Conservation (phyloP, 2,113 vertebrate species). For the Ovis canadensis region DNA sequence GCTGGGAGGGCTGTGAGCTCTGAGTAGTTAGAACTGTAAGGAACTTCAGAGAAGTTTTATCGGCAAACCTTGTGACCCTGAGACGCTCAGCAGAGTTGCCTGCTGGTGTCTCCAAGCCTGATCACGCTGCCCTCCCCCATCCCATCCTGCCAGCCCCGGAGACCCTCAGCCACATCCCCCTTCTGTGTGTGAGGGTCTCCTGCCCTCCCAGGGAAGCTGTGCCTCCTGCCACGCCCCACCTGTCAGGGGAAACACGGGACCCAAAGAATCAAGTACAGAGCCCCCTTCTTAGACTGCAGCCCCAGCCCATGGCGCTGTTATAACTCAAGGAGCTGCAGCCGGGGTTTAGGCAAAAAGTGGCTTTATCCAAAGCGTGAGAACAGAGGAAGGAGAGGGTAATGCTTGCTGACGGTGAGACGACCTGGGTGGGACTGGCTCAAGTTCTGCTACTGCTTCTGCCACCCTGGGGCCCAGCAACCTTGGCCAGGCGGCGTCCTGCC, state of each 20-base stretch:
- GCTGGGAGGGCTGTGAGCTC: not conserved
- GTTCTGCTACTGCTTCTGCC: not conserved
- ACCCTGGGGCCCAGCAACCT: not conserved
- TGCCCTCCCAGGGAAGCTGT: not conserved
- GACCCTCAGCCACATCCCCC: not conserved
- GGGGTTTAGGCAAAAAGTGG: not conserved
- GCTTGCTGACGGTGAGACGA: not conserved
- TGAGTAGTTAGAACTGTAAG: not conserved
- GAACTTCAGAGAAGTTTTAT: not conserved
- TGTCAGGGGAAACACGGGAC: not conserved
- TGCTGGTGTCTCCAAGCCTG: not conserved
- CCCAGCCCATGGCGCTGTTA: accelerated
- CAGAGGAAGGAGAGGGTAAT: accelerated
- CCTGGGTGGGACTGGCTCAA: not conserved
- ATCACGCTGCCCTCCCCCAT: accelerated
- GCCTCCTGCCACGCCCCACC: not conserved
- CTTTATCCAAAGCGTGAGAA: not conserved
- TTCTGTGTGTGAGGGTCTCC: not conserved
- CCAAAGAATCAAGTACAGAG: not conserved
- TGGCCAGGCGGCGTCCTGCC: not conserved
- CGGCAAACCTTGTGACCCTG: not conserved
- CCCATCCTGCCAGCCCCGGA: not conserved
- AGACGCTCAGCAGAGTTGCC: not conserved
- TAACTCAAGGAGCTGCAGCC: not conserved
- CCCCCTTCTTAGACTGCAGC: not conserved